These are phyloP conservation scores for Ctenicera cuprea DNA, from an alignment of 2,888 invertebrate species.

Conservation along the genomic window DNA sequence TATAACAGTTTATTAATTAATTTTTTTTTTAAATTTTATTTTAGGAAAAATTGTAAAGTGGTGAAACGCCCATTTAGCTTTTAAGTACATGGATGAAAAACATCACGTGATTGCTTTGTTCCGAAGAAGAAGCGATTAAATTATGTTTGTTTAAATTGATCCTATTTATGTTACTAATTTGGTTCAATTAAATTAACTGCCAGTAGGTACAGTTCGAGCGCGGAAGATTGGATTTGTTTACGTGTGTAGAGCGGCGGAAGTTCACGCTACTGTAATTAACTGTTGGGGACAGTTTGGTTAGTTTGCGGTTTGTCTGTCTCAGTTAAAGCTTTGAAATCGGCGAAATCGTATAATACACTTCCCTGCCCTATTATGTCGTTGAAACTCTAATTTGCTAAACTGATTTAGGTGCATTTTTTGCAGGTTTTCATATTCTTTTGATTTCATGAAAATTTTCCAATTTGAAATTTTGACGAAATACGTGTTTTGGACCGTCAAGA, in stretches of 20 bases:
- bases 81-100: too few relatives aligned
- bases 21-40: too few relatives aligned
- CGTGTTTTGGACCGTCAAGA: too few relatives aligned
- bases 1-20: too few relatives aligned
- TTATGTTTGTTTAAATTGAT: neutral
- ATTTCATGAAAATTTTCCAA: too few relatives aligned
- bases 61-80: too few relatives aligned
- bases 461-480: too few relatives aligned
- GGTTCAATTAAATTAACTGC: neutral
- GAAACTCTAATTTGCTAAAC: neutral
- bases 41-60: too few relatives aligned
- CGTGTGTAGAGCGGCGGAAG: neutral
- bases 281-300: neutral
- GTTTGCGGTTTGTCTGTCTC: constrained; percentile 1
- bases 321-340: neutral
- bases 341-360: neutral
- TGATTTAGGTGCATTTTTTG: too few relatives aligned
- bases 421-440: too few relatives aligned
- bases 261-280: neutral
- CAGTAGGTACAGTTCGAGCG: neutral
- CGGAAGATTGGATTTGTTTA: neutral
- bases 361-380: neutral
- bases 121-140: neutral
- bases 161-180: neutral
- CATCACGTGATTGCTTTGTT: neutral